Base-by-base conservation (phyloP, 2,888 invertebrate genomes). In the Drosophila rellima region DNA sequence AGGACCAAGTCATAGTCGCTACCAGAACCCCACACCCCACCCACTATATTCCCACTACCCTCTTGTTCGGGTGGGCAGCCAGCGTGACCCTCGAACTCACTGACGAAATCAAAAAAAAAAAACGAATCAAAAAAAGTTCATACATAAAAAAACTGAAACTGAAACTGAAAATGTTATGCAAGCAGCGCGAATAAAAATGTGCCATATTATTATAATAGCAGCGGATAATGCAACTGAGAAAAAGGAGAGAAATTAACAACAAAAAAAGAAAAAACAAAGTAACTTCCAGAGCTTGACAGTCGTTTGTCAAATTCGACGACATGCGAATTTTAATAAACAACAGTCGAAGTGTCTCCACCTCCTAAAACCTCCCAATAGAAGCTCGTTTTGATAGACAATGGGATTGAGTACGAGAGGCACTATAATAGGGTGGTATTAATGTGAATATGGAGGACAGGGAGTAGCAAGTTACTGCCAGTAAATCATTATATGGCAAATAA, bases 261-360 rank as follows among this genome's bases (percentile, higher is more conserved):
- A 39, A 17, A 11, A 11, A 40, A 20, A 29, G 52, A 44, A 63
- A 67, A 70, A 63, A 79, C 52, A 71, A 82, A 59, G 81, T 89
- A 89, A 89, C 89, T 89, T 88, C 74, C 75, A 81, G 71, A 65
- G 29, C 54, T 74, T 89, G 89, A 89, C 89, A 89, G 89, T 74
- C 87, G 72, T 64, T 75, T 79, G 87, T 89, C 89, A 89, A 80
- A 80, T 80, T 82, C 80, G 88, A 89, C 78, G 89, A 89, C 89
- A 89, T 87, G 87, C 85, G 85, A 89, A 79, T 83, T 83, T 79
- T 75, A 74, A 79, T 81, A 78, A 78, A 62, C 67, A 77, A 63
- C 64, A 72, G 47, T 37, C 68, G 26, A 29, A 48, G 11, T 23
- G 4, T 17, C 26, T 11, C n/a, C 20, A 44, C 31, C 3, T 2